Conservation (phyloP, 1,140 invertebrate species). For the Adelges cooleyi region DNA sequence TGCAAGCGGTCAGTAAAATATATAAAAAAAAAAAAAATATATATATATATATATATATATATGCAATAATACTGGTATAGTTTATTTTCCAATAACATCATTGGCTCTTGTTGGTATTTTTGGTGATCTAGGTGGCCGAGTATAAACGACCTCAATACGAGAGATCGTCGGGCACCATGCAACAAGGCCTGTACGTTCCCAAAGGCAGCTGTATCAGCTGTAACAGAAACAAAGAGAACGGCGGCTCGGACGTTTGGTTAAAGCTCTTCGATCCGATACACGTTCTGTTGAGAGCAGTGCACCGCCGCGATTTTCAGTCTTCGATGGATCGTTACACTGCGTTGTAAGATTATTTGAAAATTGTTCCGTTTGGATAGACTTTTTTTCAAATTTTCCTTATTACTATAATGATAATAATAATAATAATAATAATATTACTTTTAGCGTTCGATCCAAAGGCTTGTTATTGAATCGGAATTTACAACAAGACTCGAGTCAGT, state of each 20-base stretch:
- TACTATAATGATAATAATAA: background rate
- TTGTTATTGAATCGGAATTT: conserved; percentile 38
- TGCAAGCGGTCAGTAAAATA: conserved; percentile 9
- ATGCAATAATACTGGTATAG: no score
- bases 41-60: background rate
- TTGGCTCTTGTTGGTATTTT: background rate
- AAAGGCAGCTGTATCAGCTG: conserved; percentile 47
- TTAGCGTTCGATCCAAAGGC: background rate
- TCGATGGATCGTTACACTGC: conserved; percentile 81
- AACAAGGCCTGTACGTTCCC: conserved; percentile 89
- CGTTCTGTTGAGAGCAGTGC: conserved; percentile 77
- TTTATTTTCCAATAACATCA: background rate
- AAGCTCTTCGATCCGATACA: conserved; percentile 88
- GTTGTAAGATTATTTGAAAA: conserved; percentile 43
- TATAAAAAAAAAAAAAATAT: background rate
- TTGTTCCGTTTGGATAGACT: background rate
- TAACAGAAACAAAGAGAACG: no score
- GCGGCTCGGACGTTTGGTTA: conserved; percentile 60
- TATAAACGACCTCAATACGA: conserved; percentile 68
- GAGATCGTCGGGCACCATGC: conserved; percentile 61
- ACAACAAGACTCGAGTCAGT: background rate
- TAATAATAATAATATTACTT: no score
- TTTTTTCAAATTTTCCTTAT: background rate
- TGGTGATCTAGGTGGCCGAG: conserved; percentile 47
- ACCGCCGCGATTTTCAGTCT: conserved; percentile 83